Base-by-base conservation (phyloP, 1,140 invertebrate genomes). In the Drosophila sp. region DNA sequence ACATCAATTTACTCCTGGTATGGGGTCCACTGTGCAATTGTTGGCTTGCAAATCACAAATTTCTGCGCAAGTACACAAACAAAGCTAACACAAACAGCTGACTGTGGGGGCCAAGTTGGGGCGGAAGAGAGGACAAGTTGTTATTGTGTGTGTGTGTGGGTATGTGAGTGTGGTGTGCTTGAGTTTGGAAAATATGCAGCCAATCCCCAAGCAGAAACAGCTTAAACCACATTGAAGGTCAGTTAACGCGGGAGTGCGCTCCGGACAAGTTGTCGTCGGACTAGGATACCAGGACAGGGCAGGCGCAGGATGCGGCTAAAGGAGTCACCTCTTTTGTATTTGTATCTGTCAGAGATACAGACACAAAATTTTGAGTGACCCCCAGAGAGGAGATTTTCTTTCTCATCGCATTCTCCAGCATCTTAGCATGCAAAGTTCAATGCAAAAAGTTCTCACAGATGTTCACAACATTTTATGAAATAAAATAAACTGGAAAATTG, bases 41-140 rank as follows among this genome's bases (percentile, higher is more conserved):
- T 81, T 44, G 44, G 65, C 73, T 60, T 73, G 63, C 66, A 60
- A 72, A 61, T 78, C 70, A 64, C 29, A 41, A 40, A 56, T 69
- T 85, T 85, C 77, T 82, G 82, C 83, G 82, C 83, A 85, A 87
- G 79, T 84, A 85, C 81, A 72, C 61, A 78, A 78, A 78, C 82
- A 85, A 80, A 77, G 23, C 70, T 55, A 66, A 67, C 56, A 70
- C 40, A 4, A 71, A 73, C 80, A 84, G 81, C 81, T 84, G 81
- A 77, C 66, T 50, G 47, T 70, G 23, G 63, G 17, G 17, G 17
- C 2, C 35, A 44, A 58, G 44, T 40, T 38, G 35, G 40, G 56
- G 50, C 35, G 58, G 11, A 32, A 25, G 11, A 30, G 27, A 61
- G 40, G 60, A 23, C 44, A 47, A 63, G 11, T 32, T 32, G 61